phyloP scores from a whole-genome alignment of 2,113 vertebrate species.

The Sapajus apella region DNA sequence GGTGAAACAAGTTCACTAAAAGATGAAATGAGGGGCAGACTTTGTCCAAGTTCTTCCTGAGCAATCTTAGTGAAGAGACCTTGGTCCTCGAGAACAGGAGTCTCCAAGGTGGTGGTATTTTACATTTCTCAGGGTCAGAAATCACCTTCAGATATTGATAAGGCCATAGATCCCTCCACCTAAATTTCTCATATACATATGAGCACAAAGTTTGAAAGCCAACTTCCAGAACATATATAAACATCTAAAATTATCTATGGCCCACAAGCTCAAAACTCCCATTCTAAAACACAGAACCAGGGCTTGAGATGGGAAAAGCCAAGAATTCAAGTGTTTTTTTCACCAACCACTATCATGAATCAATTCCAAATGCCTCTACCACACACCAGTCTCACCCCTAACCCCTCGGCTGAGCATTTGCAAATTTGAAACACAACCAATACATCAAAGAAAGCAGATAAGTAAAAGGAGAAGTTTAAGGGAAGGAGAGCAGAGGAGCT shows the following conservation, averaged over 20 bases:
- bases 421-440: neutral
- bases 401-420: too few relatives aligned
- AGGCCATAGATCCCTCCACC: neutral
- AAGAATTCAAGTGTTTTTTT: neutral
- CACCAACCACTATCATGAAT: neutral
- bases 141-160: neutral
- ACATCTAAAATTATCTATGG: neutral
- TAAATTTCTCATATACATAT: neutral
- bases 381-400: neutral
- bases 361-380: neutral
- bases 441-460: neutral
- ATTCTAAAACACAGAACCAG: neutral
- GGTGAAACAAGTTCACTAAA: neutral
- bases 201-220: neutral
- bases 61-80: neutral
- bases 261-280: neutral
- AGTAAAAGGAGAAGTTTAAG: neutral
- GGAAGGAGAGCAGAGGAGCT: neutral
- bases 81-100: neutral
- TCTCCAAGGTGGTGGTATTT: neutral
- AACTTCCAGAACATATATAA: neutral
- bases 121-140: neutral
- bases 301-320: neutral
- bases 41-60: neutral
- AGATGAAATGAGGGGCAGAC: neutral